Evolutionary conservation across 2,113 vertebrate species (phyloP), one percentile per base, ranked within the genome.

Genomic region (Phycodurus eques): DNA sequence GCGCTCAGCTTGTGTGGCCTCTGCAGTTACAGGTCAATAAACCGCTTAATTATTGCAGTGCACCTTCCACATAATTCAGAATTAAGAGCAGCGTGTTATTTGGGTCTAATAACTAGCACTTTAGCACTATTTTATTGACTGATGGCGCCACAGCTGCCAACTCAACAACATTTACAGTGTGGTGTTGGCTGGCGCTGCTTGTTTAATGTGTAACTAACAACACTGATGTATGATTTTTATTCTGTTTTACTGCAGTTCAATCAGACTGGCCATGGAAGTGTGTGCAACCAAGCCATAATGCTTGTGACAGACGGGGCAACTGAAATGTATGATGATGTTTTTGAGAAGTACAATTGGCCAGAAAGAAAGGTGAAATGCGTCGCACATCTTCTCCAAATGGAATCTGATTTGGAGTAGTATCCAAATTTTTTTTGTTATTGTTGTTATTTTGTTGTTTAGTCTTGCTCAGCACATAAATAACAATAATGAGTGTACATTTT

Each of bases 251-350:
- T 67, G 33, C 84, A 99, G 98, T 98, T 98, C 85, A 99, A 99
- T 87, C 95, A 95, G 80, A 97, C 96, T 0, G 97, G 97, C 60
- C 95, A 94, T 81, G 98, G 98, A 51, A 99, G 98, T 65, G 92
- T 95, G 79, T 99, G 98, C 90, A 99, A 96, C 78, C 98, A 97
- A 87, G 98, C 97, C 69, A 98, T 99, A 81, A 99, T 99, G 98
- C 87, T 99, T 33, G 94, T 99, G 78, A 98, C 98, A 0, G 98
- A 99, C 33, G 98, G 97, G 70, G 98, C 96, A 0, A 98, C 98
- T 59, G 91, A 95, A 84, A 99, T 96, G 67, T 96, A 98, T 0
- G 96, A 98, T 2, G 92, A 95, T 0, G 95, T 98, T 85, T 99
- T 99, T 89, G 95, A 94, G 15, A 98, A 96, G 83, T 94, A 94